Conservation (phyloP, 2,797 vertebrate species). For the Cuniculus paca region DNA sequence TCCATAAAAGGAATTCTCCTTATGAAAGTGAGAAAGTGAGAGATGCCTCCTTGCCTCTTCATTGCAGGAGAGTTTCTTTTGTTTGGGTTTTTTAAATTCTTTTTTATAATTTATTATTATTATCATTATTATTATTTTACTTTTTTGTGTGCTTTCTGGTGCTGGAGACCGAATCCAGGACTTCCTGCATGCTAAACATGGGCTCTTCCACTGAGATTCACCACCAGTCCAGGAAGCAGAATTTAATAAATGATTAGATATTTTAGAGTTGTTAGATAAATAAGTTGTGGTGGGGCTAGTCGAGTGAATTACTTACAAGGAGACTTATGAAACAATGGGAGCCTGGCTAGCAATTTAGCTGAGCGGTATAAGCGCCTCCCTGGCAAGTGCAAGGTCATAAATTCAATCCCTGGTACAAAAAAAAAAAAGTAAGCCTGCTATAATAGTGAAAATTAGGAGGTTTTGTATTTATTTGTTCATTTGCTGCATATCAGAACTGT, state of each 20-base stretch:
- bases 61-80: no score
- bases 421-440: not conserved
- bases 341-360: no score
- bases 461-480: not conserved
- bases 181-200: not conserved
- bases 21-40: no score
- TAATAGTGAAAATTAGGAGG: no score
- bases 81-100: not conserved
- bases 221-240: not conserved
- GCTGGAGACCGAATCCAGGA: not conserved
- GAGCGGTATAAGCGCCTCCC: no score
- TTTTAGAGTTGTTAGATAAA: not conserved
- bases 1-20: no score
- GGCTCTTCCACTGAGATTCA: not conserved
- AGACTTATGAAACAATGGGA: not conserved
- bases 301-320: not conserved
- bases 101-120: not conserved
- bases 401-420: no score
- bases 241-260: not conserved
- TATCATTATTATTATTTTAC: not conserved
- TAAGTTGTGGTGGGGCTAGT: not conserved
- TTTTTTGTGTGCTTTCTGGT: not conserved
- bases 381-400: no score
- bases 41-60: no score
- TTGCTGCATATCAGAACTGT: not conserved